Base-by-base conservation (phyloP, 1,140 invertebrate genomes). In the Drosophila athabasca region DNA sequence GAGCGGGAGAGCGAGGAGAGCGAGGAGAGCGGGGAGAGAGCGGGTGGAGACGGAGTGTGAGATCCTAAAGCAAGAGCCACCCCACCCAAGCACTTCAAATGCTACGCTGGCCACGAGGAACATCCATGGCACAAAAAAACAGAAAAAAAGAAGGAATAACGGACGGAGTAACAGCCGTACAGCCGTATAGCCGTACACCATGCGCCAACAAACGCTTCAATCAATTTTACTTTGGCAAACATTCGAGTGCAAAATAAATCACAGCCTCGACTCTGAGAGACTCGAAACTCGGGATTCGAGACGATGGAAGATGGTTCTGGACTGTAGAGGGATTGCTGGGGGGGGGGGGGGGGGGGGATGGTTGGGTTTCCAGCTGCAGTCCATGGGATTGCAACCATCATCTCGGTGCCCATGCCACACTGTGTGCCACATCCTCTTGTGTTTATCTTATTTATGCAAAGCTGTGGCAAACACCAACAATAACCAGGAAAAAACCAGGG, bases 361-460 rank as follows among this genome's bases (percentile, higher is more conserved):
- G 35, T 39, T 39, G 35, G 35, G 35, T 3, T 3, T 11, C 13
- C 35, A 39, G 35, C 35, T 39, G 35, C 35, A 39, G 9, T 39
- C 9, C 35, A 5, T 11, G 35, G 35, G 35, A 39, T 13, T 39
- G 35, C 35, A 39, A 11, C 9, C 31, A 35, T 9, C 8, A 8
- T 35, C 31, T 9, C 15, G 41, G 35, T 1, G 43, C 65, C 65
- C 45, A 35, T 45, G 15, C 22, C 46, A 9, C 35, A n/a, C n/a
- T n/a, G n/a, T 39, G 9, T 13, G 35, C 49, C 39, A 58, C 65
- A 57, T 78, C 66, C 79, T 76, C 79, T 76, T 70, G 79, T 88
- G 79, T 88, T 88, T 88, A 88, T 88, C 76, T 88, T 88, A 88
- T 88, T 88, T 88, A 88, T 88, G 83, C 83, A 88, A 88, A 88